Conservation (phyloP, 2,888 invertebrate genomes). For the Nycteola revayana region DNA sequence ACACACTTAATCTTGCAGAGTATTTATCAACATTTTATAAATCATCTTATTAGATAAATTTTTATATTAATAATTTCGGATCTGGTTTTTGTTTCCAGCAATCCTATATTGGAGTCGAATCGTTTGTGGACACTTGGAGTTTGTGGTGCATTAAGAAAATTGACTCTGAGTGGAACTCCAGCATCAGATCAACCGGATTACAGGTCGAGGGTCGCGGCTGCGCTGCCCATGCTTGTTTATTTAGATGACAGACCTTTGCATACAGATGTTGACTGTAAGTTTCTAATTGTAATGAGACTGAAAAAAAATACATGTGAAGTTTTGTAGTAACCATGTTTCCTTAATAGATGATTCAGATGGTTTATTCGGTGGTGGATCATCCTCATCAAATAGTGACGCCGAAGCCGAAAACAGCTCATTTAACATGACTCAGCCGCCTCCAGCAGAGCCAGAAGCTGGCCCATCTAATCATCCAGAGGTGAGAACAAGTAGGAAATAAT, state of each 20-base stretch:
- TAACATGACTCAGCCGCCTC: slow-evolving; percentile 7
- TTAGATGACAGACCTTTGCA: slow-evolving; percentile 62
- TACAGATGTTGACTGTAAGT: slow-evolving; percentile 52
- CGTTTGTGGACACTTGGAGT: slow-evolving; percentile 71
- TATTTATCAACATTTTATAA: slow-evolving; percentile 24
- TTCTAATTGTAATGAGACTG: too few relatives aligned
- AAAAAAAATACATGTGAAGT: too few relatives aligned
- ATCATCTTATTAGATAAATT: not conserved
- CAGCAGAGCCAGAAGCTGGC: slow-evolving; percentile 37
- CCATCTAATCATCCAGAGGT: slow-evolving; percentile 37
- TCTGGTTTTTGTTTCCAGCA: slow-evolving; percentile 36
- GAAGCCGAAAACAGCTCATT: slow-evolving; percentile 24
- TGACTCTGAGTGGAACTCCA: slow-evolving; percentile 56
- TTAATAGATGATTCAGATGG: slow-evolving; percentile 43
- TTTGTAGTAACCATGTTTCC: too few relatives aligned
- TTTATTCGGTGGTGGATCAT: slow-evolving; percentile 31
- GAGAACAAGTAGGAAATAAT: too few relatives aligned
- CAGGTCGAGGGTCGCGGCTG: slow-evolving; percentile 49
- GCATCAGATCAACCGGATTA: slow-evolving; percentile 51
- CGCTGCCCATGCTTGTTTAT: slow-evolving; percentile 61
- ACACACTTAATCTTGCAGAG: slow-evolving; percentile 77
- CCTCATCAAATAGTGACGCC: slow-evolving; percentile 48
- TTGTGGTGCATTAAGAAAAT: slow-evolving; percentile 58
- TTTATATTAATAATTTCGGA: too few relatives aligned
- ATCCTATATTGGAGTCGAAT: slow-evolving; percentile 61